Evolutionary conservation across 2,797 vertebrate genomes (phyloP).

Genomic region (Danio albolineatus): DNA sequence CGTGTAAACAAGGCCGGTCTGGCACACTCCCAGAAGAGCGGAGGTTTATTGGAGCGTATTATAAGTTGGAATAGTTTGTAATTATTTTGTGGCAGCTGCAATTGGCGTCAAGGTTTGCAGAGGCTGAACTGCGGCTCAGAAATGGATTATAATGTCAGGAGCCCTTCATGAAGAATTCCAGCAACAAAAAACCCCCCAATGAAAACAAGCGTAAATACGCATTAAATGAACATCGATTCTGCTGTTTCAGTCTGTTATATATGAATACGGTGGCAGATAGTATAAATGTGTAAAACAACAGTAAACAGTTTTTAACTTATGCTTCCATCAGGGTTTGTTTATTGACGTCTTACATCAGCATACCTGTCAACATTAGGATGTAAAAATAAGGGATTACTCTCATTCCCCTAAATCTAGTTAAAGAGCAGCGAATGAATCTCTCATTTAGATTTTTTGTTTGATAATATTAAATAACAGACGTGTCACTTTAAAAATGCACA

Average conservation of each 20-base stretch:
- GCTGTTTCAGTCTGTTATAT: constrained; percentile 48
- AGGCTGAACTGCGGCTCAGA: constrained; percentile 63
- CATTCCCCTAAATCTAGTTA: too few relatives aligned
- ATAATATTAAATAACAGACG: too few relatives aligned
- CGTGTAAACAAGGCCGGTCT: constrained; percentile 57
- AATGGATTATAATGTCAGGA: constrained; percentile 66
- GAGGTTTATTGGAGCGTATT: constrained; percentile 48
- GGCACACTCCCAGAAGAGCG: constrained; percentile 57
- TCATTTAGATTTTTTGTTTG: too few relatives aligned
- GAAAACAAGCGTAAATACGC: constrained; percentile 39
- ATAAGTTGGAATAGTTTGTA: constrained; percentile 46
- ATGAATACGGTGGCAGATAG: neutral
- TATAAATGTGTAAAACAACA: too few relatives aligned
- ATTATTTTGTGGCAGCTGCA: constrained; percentile 62
- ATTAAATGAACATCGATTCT: constrained; percentile 60
- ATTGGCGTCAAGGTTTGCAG: constrained; percentile 56
- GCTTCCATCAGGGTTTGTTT: neutral
- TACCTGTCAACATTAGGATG: too few relatives aligned
- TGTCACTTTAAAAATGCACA: too few relatives aligned
- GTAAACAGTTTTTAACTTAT: neutral
- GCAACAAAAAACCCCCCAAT: constrained; percentile 64
- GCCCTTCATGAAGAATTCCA: constrained; percentile 66
- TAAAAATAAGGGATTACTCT: too few relatives aligned
- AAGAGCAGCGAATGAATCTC: too few relatives aligned
- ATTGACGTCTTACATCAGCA: neutral